phyloP scores from a whole-genome alignment of 2,113 vertebrate genomes.

The Esox niger region DNA sequence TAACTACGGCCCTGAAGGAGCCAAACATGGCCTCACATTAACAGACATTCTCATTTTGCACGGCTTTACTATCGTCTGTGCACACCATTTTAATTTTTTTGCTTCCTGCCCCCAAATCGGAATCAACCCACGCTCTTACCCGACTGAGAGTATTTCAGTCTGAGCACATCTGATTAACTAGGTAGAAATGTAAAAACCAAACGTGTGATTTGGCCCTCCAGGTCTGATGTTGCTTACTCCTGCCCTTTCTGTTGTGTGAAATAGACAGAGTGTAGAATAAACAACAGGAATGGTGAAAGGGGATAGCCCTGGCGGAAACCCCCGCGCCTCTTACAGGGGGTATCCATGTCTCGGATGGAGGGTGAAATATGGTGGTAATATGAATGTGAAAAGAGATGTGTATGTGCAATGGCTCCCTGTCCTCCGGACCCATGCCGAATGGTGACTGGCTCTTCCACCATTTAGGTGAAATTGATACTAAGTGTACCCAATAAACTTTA shows the following conservation, averaged over 20 bases:
- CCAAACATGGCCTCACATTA: no score
- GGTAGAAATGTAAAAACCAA: no score
- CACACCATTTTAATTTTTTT: no score
- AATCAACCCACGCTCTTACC: not conserved
- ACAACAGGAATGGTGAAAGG: slow-evolving; percentile 51
- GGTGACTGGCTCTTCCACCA: slow-evolving; percentile 50
- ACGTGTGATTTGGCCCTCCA: no score
- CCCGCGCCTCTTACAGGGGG: slow-evolving; percentile 30
- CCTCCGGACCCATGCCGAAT: slow-evolving; percentile 52
- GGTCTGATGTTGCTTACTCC: no score
- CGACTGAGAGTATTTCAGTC: no score
- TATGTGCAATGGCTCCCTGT: slow-evolving; percentile 40
- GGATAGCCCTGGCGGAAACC: slow-evolving; percentile 39
- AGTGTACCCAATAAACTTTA: slow-evolving; percentile 57
- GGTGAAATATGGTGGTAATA: slow-evolving; percentile 50
- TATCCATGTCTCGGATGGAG: slow-evolving; percentile 36
- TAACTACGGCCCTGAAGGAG: no score
- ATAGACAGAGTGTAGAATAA: slow-evolving; percentile 38
- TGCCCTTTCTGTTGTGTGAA: slow-evolving; percentile 31
- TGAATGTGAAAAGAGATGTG: slow-evolving; percentile 44
- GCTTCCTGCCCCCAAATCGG: not conserved
- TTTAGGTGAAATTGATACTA: slow-evolving; percentile 65
- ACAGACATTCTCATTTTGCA: no score
- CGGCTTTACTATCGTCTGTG: no score
- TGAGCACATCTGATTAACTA: no score